Base-by-base conservation (phyloP, 2,797 vertebrate genomes). In the Apodemus agrarius region DNA sequence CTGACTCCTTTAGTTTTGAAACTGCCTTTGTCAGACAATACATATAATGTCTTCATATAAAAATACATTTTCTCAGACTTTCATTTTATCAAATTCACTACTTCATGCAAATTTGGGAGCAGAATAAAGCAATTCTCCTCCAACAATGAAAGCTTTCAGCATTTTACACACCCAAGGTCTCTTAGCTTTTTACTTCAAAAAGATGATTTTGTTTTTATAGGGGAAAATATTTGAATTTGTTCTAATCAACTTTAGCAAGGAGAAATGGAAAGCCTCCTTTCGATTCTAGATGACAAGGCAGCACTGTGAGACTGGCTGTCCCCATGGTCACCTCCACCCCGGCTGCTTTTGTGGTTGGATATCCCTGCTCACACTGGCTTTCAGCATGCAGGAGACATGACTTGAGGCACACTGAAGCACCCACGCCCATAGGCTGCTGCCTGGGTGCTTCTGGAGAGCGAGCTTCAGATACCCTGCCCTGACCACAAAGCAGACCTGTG, bases 191-290 rank as follows among this genome's bases (percentile, higher is more conserved):
- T 31, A 78, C 19, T 95, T 90, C 86, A 90, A 92, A 67, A 6
- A 46, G 90, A 84, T 87, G 40, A 72, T 78, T 97, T 87, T 43
- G 74, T 75, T 75, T 81, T 81, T 80, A 82, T 2, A 85, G 24
- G 17, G 91, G 87, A 91, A 11, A n/a, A n/a, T 5, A 1, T 52
- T 97, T 96, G 93, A 29, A 79, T 63, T 87, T 96, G 86, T 85
- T 86, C 19, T 81, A 63, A 93, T 69, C 22, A 76, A 54, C 57
- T 83, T 74, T 61, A 91, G 31, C 26, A 81, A 61, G 57, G 82
- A 95, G 40, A 46, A 95, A 74, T 67, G 57, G 46, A 95, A 96
- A 82, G 9, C 2, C 37, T 26, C 0, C 34, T 37, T 46, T 49
- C 6, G 6, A 13, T 22, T 65, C 80, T 83, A 37, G 90, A 80